Evolutionary conservation across 2,888 invertebrate species (phyloP).

Genomic region (Heteropelma amictum): DNA sequence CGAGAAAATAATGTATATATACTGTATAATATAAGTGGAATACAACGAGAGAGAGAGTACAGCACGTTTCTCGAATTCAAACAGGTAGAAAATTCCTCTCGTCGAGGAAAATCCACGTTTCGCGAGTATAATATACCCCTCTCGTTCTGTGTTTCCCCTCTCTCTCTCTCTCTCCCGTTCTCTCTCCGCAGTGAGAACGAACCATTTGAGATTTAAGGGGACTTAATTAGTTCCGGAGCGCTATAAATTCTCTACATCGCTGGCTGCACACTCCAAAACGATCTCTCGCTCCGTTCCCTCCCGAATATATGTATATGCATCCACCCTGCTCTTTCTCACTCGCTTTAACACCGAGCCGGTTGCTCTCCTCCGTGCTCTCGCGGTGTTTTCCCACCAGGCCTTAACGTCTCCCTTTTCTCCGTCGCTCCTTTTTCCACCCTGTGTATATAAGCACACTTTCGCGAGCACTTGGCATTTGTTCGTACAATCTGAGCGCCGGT

Average conservation of each 20-base stretch:
- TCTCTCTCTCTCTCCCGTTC: slow-evolving; percentile 18
- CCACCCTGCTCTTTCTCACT: slow-evolving; percentile 32
- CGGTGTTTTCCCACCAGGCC: slow-evolving; percentile 21
- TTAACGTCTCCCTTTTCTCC: slow-evolving; percentile 25
- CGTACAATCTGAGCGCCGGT: slow-evolving; percentile 54
- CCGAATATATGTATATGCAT: too few species aligned
- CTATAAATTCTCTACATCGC: slow-evolving; percentile 57
- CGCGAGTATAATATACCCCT: slow-evolving; percentile 3
- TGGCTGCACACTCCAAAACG: slow-evolving; percentile 14
- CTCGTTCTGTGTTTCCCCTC: not conserved
- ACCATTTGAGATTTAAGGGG: slow-evolving; percentile 59
- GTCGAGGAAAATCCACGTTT: slow-evolving; percentile 29
- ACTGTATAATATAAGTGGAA: not conserved
- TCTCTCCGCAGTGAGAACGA: slow-evolving; percentile 37
- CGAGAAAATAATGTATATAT: too few species aligned
- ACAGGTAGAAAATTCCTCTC: slow-evolving; percentile 52
- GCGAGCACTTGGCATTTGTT: slow-evolving; percentile 63
- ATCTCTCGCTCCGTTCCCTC: slow-evolving; percentile 21
- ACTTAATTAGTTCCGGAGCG: slow-evolving; percentile 59
- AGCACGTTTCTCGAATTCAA: slow-evolving; percentile 52
- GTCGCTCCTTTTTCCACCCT: slow-evolving; percentile 47
- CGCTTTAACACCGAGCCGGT: slow-evolving; percentile 22
- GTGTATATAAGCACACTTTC: slow-evolving; percentile 59
- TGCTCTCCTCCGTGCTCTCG: slow-evolving; percentile 25
- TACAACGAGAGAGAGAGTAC: too few species aligned